Evolutionary conservation across 2,797 vertebrate species (phyloP), one percentile per base, ranked within the genome.

Genomic region (Hippoglossus hippoglossus): DNA sequence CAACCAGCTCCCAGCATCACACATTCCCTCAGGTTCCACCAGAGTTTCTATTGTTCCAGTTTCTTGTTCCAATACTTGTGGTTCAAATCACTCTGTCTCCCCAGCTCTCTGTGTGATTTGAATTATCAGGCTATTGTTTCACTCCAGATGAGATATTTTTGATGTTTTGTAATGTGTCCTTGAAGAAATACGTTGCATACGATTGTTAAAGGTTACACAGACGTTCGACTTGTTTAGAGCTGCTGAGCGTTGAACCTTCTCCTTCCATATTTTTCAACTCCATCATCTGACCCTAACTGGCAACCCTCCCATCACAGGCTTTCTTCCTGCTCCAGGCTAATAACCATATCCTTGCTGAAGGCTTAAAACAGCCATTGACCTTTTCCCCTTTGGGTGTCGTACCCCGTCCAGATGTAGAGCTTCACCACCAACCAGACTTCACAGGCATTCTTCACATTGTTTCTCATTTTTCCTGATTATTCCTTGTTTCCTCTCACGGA

Each of bases 371-470:
- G 71, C 25, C 60, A 34, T 81, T 83, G 83, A 84, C 83, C 86
- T 81, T 55, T 63, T 73, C 25, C 22, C 72, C 82, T 71, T 3
- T 39, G 4, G 3, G 80, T 73, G 83, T 85, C 72, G 70, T 31
- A 69, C 81, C 73, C 71, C 72, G 6, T 67, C 75, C 87, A 89
- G 86, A 84, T 87, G 82, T 65, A 63, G 75, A 53, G 2, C 57
- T 79, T 77, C 64, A 81, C 71, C 63, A 21, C 39, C 25, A 1
- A 11, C 58, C 75, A 62, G 67, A 86, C 91, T 90, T 93, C 83
- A 91, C 85, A 91, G 67, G n/a, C 84, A 87, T 91, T 87, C 84
- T 67, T 89, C 69, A 25, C n/a, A 82, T 84, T 61, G 63, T 79
- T 89, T 63, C 68, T 77, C 67, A 49, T 82, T 87, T 68, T 4